Conservation (phyloP, 2,888 invertebrate species). For the Drosophila cracens region DNA sequence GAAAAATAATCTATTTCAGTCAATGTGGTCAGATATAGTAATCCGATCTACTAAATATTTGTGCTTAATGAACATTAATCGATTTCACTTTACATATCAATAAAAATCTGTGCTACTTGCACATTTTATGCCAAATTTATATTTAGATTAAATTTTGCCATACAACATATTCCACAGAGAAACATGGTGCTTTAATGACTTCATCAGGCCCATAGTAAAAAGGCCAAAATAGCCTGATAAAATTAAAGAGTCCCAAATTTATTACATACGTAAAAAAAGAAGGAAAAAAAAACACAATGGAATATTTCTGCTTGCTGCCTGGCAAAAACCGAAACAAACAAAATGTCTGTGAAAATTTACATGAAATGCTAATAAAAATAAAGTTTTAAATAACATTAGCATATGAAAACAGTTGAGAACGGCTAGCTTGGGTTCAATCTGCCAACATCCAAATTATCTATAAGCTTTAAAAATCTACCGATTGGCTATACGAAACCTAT, state of each 20-base stretch:
- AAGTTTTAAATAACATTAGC: slow-evolving; percentile 57
- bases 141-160: background rate
- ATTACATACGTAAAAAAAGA: slow-evolving; percentile 3
- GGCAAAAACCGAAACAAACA: slow-evolving; percentile 31
- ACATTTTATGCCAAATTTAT: background rate
- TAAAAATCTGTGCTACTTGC: background rate
- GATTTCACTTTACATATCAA: background rate
- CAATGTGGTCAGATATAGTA: background rate
- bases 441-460: background rate
- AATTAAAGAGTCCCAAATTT: slow-evolving; percentile 5
- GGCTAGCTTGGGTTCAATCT: background rate
- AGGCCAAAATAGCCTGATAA: background rate
- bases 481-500: background rate
- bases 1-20: background rate
- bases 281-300: slow-evolving; percentile 25
- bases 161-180: background rate
- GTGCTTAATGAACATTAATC: background rate
- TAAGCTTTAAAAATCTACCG: background rate
- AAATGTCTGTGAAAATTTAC: slow-evolving; percentile 59
- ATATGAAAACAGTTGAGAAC: slow-evolving; percentile 15
- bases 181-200: background rate
- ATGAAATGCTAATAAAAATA: slow-evolving; percentile 71
- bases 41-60: background rate
- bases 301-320: slow-evolving; percentile 34
- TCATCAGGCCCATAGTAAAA: background rate